Evolutionary conservation across 2,888 invertebrate genomes (phyloP).

Genomic region (Cyaniris semiargus): DNA sequence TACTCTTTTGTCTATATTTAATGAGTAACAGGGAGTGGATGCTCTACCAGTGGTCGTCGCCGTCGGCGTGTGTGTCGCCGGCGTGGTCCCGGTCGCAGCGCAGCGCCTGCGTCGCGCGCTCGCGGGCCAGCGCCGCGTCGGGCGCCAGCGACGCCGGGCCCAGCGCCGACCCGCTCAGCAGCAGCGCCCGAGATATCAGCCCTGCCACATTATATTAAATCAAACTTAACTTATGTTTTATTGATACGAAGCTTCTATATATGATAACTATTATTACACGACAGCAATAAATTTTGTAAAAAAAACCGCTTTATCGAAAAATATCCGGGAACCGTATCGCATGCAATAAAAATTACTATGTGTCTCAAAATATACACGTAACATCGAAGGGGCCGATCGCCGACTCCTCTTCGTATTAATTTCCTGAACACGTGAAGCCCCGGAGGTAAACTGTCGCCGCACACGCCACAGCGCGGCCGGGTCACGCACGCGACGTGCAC

Average conservation of each 20-base stretch:
- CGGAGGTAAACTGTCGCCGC: neutral
- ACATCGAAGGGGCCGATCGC: neutral
- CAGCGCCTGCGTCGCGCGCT: conserved; percentile 80
- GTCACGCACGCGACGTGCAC: neutral
- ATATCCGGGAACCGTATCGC: too few relatives aligned
- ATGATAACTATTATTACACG: too few relatives aligned
- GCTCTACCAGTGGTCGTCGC: neutral
- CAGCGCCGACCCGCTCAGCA: conserved; percentile 89
- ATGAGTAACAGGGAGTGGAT: neutral
- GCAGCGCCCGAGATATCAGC: conserved; percentile 85
- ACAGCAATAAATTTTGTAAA: too few relatives aligned
- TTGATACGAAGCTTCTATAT: too few relatives aligned
- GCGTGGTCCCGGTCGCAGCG: conserved; percentile 55
- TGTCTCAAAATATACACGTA: neutral
- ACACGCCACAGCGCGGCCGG: neutral
- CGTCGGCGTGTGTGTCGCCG: conserved; percentile 43
- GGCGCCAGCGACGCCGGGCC: conserved; percentile 88
- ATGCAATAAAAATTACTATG: neutral
- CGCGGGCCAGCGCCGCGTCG: conserved; percentile 83
- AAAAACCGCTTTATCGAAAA: too few relatives aligned
- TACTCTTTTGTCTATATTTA: neutral
- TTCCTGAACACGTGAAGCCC: neutral
- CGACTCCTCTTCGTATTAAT: neutral
- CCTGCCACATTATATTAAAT: conserved; percentile 65
- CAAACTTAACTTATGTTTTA: too few relatives aligned